Conservation (phyloP, 2,888 invertebrate species). For the Tiliacea aurago region DNA sequence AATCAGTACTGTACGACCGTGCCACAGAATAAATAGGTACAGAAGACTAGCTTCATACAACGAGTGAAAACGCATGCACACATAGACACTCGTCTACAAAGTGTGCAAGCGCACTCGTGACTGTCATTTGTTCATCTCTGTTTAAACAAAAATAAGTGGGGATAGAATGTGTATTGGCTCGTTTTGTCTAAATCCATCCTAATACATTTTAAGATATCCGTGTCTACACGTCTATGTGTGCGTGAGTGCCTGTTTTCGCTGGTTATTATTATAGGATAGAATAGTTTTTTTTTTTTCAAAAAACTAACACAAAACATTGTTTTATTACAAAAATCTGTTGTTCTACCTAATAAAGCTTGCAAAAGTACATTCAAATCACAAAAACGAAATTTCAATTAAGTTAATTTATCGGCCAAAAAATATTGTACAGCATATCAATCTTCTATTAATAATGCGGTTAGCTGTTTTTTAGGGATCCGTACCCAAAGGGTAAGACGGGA, state of each 20-base stretch:
- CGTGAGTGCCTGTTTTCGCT: neutral
- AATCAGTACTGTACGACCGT: slow-evolving; percentile 56
- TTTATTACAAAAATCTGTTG: neutral
- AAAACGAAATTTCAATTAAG: neutral
- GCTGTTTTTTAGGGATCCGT: neutral
- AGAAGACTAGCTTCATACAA: neutral
- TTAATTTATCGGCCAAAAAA: neutral
- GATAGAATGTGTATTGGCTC: neutral
- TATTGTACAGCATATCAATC: neutral
- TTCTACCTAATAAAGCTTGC: neutral
- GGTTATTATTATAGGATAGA: neutral
- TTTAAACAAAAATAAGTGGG: neutral
- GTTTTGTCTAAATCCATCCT: neutral
- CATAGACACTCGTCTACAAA: neutral
- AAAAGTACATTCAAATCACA: neutral
- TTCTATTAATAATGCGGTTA: neutral
- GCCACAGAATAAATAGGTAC: slow-evolving; percentile 12
- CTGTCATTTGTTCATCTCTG: neutral
- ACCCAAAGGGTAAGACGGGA: too few species aligned
- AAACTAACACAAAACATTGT: too few species aligned
- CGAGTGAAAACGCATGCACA: neutral
- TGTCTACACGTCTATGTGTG: neutral
- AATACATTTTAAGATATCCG: neutral
- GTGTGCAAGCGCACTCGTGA: too few species aligned
- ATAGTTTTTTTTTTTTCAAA: too few species aligned